Percentiles rank a stretch among this genome's conserved stretches.
These are phyloP conservation scores for Amniataba percoides DNA, from an alignment of 2,797 vertebrate species.

Conservation along the genomic window DNA sequence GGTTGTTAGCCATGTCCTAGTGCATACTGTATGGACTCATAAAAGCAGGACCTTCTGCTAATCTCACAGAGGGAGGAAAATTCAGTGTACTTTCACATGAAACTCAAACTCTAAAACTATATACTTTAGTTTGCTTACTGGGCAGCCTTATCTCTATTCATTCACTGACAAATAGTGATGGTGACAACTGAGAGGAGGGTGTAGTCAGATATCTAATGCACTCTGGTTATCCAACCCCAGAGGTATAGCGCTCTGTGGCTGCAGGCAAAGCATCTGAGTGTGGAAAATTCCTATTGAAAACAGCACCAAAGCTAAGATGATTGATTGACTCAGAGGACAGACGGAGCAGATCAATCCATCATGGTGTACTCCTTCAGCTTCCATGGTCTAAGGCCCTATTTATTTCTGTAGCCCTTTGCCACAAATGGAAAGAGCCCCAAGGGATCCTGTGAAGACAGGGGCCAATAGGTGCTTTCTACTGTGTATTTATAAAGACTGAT, in stretches of 20 bases:
- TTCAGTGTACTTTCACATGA: not conserved
- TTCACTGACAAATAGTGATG: conserved; percentile 50
- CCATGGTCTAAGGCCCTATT: conserved; percentile 71
- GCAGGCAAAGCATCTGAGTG: conserved; percentile 44
- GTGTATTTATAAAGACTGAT: conserved; percentile 38
- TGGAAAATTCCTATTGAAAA: conserved; percentile 75
- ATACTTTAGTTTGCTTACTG: conserved; percentile 24
- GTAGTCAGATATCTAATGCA: conserved; percentile 72
- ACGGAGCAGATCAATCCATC: conserved; percentile 84
- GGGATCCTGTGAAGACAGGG: conserved; percentile 33
- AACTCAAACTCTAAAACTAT: conserved; percentile 39
- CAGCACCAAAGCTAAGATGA: conserved; percentile 74
- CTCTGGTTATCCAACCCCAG: conserved; percentile 62
- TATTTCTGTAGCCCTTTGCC: conserved; percentile 62
- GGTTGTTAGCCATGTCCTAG: conserved; percentile 19
- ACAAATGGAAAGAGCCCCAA: conserved; percentile 40
- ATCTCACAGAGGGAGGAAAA: conserved; percentile 10
- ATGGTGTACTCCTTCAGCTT: conserved; percentile 63
- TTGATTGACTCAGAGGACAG: conserved; percentile 81
- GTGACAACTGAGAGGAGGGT: conserved; percentile 53
- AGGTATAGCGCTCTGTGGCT: conserved; percentile 48
- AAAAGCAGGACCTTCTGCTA: conserved; percentile 5
- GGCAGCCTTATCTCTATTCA: conserved; percentile 40
- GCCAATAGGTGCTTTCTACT: conserved; percentile 23
- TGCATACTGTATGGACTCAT: not conserved